These are phyloP conservation scores for Chloropsis cyanopogon DNA, from an alignment of 2,113 vertebrate species.

Conservation along the genomic window DNA sequence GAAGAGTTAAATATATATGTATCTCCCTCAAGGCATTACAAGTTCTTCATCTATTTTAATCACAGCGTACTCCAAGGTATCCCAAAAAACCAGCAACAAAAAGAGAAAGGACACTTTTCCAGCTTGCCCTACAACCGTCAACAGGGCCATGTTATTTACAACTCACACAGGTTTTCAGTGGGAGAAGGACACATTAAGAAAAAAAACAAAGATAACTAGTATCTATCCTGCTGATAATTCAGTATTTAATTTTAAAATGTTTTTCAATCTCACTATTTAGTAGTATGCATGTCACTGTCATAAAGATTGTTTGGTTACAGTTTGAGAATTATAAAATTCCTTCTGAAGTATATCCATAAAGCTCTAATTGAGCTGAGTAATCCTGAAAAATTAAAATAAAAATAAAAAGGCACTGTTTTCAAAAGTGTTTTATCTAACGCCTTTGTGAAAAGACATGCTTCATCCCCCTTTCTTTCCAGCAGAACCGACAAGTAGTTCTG, in stretches of 20 bases:
- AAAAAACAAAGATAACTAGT: background rate
- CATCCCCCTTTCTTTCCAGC: background rate
- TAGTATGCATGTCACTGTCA: background rate
- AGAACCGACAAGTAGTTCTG: background rate
- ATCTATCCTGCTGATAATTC: background rate
- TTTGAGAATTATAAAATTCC: background rate
- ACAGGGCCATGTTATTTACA: background rate
- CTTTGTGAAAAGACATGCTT: background rate
- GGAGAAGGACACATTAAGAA: background rate
- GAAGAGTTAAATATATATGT: background rate
- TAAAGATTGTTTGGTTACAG: background rate
- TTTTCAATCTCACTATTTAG: background rate
- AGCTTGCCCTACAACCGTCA: background rate
- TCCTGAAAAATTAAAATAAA: background rate
- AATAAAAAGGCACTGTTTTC: background rate
- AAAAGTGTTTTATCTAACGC: background rate
- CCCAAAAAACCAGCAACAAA: background rate
- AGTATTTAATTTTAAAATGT: background rate
- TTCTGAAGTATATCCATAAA: background rate
- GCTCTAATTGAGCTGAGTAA: background rate
- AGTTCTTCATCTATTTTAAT: background rate
- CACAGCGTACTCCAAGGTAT: background rate
- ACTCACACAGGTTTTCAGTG: background rate
- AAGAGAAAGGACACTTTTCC: background rate
- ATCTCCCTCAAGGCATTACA: background rate